Evolutionary conservation across 2,113 vertebrate genomes (phyloP).

Genomic region (Podarcis raffonei): DNA sequence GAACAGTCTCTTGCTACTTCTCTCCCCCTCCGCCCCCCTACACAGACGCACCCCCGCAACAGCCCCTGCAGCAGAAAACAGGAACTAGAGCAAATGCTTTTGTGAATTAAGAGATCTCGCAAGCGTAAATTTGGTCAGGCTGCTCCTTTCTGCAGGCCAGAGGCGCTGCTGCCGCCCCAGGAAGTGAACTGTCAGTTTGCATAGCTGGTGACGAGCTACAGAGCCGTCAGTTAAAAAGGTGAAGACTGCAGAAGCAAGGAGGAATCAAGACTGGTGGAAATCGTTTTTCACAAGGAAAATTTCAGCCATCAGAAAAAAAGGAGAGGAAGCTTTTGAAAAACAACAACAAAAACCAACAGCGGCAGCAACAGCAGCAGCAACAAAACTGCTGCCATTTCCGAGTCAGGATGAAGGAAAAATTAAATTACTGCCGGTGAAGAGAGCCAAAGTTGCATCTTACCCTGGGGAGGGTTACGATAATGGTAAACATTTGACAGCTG

Average conservation of each 20-base stretch:
- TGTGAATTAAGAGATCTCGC: constrained; percentile 94
- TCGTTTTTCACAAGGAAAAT: constrained; percentile 84
- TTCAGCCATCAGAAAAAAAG: constrained; percentile 80
- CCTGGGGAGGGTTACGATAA: constrained; percentile 84
- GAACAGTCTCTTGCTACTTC: constrained; percentile 69
- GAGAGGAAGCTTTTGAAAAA: not conserved
- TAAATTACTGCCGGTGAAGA: constrained; percentile 85
- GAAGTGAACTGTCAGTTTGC: constrained; percentile 98
- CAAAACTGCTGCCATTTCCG: constrained; percentile 79
- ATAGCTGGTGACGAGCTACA: constrained; percentile 95
- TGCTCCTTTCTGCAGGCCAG: constrained; percentile 93
- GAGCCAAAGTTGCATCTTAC: constrained; percentile 85
- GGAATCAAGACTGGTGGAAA: constrained; percentile 84
- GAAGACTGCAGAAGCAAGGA: constrained; percentile 89
- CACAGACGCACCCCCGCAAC: constrained; percentile 60
- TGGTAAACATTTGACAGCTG: constrained; percentile 88
- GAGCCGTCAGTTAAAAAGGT: constrained; percentile 91
- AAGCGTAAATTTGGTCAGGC: constrained; percentile 87
- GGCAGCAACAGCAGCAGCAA: not conserved
- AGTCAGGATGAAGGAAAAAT: constrained; percentile 85
- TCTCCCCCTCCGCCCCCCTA: not conserved
- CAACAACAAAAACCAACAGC: not conserved
- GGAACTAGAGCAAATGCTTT: constrained; percentile 98
- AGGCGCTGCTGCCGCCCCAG: constrained; percentile 87
- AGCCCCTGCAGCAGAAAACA: constrained; percentile 88